Percentiles rank a stretch among this genome's conserved stretches.
Evolutionary conservation across 2,113 vertebrate species (phyloP).

Genomic region (Marcusenius ussheri): DNA sequence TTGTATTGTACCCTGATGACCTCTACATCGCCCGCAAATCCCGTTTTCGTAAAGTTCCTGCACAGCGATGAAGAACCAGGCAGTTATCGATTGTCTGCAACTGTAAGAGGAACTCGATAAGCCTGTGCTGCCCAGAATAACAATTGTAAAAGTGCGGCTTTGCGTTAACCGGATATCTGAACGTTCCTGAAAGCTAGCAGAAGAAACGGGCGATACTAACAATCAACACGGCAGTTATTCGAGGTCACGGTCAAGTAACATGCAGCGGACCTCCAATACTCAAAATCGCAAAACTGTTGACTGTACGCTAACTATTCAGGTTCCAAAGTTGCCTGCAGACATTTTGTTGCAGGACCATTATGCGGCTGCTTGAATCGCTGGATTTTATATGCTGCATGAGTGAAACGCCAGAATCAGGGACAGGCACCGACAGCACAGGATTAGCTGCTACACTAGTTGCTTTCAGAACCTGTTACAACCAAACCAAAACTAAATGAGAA

Average conservation of each 20-base stretch:
- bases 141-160: constrained; percentile 35
- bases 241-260: background rate
- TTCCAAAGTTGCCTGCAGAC: background rate
- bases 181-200: background rate
- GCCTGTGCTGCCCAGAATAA: constrained; percentile 22
- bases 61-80: background rate
- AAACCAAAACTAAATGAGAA: background rate
- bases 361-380: too few species aligned
- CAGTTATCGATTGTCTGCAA: constrained; percentile 31
- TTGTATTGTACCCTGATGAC: background rate
- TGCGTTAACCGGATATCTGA: constrained; percentile 10
- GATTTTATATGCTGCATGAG: background rate
- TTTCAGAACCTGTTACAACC: background rate
- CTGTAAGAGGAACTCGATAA: constrained; percentile 31
- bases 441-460: background rate
- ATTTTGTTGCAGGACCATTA: background rate
- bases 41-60: background rate
- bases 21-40: background rate
- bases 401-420: background rate
- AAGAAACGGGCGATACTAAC: background rate
- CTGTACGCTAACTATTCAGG: background rate
- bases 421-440: background rate
- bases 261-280: background rate
- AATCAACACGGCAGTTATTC: background rate
- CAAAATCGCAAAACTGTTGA: background rate